Evolutionary conservation across 2,888 invertebrate genomes (phyloP).

Genomic region (Chalcis sispes): DNA sequence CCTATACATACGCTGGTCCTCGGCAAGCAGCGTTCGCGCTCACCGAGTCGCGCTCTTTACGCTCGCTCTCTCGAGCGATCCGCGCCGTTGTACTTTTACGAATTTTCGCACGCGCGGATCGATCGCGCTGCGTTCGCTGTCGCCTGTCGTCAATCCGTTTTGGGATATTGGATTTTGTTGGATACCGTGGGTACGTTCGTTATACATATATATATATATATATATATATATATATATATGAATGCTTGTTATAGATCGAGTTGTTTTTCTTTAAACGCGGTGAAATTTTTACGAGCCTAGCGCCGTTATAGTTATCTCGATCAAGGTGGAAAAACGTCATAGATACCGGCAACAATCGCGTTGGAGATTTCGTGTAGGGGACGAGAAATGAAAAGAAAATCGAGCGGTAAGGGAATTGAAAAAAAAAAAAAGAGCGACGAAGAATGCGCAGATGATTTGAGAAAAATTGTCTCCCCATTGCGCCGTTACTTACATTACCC

Average conservation of each 20-base stretch:
- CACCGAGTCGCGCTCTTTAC: neutral
- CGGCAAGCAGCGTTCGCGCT: slow-evolving; percentile 52
- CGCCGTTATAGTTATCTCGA: slow-evolving; percentile 28
- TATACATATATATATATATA: no score
- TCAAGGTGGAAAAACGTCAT: slow-evolving; percentile 8
- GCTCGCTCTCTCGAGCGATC: slow-evolving; percentile 5
- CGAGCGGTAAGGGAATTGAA: neutral
- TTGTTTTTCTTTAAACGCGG: no score
- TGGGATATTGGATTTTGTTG: no score
- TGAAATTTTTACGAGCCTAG: no score
- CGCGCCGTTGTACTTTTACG: slow-evolving; percentile 34
- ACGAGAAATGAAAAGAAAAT: neutral
- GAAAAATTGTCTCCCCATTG: slow-evolving; percentile 53
- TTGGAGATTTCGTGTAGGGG: slow-evolving; percentile 19
- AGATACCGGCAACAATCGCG: neutral
- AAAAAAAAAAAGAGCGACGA: slow-evolving; percentile 7
- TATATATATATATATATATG: no score
- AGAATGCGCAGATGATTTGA: slow-evolving; percentile 53
- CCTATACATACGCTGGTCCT: no score
- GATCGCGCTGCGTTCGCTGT: slow-evolving; percentile 10
- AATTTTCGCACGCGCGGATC: slow-evolving; percentile 57
- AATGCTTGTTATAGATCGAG: no score
- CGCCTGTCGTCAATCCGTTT: neutral
- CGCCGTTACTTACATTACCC: slow-evolving; percentile 50
- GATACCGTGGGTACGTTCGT: no score